Base-by-base conservation (phyloP, 2,797 vertebrate species). In the Trichosurus vulpecula region DNA sequence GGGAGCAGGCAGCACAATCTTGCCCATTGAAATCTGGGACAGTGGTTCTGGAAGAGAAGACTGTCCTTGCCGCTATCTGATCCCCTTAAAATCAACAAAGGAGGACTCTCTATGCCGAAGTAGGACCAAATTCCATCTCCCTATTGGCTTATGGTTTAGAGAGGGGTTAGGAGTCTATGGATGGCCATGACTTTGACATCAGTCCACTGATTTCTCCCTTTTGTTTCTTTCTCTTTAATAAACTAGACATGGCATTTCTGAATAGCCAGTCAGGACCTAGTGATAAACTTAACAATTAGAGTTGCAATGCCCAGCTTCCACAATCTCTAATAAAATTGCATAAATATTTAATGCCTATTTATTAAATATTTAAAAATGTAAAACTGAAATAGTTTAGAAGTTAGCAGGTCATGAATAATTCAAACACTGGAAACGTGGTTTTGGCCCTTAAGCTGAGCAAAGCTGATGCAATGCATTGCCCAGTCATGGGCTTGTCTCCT, bases 281-380 rank as follows among this genome's bases (percentile, higher is more conserved):
- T 95, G 94, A 94, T 97, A 94, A 98, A 98, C 98, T 97, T 98
- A 95, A 98, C 96, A 96, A 98, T 97, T 98, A 97, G 9, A 97
- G 93, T 94, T 61, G 13, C 54, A 90, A 94, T 95, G 93, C 98
- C 98, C 47, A 2, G 95, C 97, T 98, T 97, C 96, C 96, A 95
- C 95, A 93, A 97, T 98, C 98, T 98, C 98, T 98, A 98, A 99
- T 98, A 99, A 99, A 98, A 98, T 97, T 95, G 81, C 97, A 98
- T 99, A 41, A 98, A 99, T 99, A 98, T 98, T 99, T 99, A 97
- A 99, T 99, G 92, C 16, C 90, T 96, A 98, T 98, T 98, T 98
- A 98, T 98, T 98, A 99, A 99, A 99, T 98, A 98, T 98, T 98
- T 98, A 98, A 98, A 98, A 98, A 98, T 98, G 98, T 98, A 98